Evolutionary conservation across 2,797 vertebrate genomes (phyloP).

Genomic region (Lerista edwardsae): DNA sequence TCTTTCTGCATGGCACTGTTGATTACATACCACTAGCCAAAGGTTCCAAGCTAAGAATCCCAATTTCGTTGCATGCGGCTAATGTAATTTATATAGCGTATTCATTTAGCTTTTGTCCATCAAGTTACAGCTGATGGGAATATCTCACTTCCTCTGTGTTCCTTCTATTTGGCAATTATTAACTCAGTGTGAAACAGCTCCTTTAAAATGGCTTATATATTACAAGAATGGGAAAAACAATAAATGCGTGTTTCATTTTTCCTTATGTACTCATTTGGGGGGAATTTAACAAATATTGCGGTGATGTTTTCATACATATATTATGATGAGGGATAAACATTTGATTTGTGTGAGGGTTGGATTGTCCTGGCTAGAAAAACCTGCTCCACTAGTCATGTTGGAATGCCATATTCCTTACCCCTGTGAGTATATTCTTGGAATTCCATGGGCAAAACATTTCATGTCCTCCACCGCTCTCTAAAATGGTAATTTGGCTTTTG

Average conservation of each 20-base stretch:
- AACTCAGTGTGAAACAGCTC: neutral
- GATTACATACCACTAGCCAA: too few relatives aligned
- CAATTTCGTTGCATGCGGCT: neutral
- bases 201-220: neutral
- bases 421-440: neutral
- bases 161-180: neutral
- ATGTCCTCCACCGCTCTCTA: neutral
- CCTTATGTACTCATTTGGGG: neutral
- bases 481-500: neutral
- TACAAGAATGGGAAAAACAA: neutral
- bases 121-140: conserved; percentile 1
- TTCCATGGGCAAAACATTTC: neutral
- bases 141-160: neutral
- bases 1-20: conserved; percentile 25
- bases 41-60: neutral
- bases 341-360: neutral
- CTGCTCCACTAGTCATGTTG: neutral
- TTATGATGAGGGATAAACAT: neutral
- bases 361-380: neutral
- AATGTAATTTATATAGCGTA: neutral
- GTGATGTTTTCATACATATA: neutral
- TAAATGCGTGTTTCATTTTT: neutral
- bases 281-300: neutral
- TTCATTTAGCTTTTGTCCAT: neutral
- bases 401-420: neutral